Percentiles rank a stretch among this genome's conserved stretches.
Conservation (phyloP, 2,113 vertebrate species). For the Hippocampus barbouri region DNA sequence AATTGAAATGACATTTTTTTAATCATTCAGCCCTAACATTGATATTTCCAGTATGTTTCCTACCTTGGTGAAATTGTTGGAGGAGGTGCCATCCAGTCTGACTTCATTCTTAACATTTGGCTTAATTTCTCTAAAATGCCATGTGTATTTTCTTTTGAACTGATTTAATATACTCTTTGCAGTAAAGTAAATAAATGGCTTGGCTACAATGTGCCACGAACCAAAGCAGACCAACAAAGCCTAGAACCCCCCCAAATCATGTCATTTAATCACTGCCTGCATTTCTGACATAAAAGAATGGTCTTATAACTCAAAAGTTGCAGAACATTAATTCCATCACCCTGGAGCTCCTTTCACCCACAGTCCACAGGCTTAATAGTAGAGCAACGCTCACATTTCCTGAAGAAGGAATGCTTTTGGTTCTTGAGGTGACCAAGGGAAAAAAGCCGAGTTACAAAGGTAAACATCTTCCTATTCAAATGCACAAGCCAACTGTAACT, state of each 20-base stretch:
- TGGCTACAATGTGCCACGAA: not conserved
- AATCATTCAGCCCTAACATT: too few relatives aligned
- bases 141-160: too few relatives aligned
- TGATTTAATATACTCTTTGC: not conserved
- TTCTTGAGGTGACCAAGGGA: not conserved
- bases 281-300: not conserved
- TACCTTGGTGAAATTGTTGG: too few relatives aligned
- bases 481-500: too few relatives aligned
- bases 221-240: not conserved
- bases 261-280: not conserved
- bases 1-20: too few relatives aligned
- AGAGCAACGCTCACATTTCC: not conserved
- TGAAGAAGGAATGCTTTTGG: not conserved
- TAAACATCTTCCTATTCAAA: not conserved
- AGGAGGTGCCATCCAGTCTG: too few relatives aligned
- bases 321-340: slow-evolving; percentile 1
- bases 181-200: not conserved
- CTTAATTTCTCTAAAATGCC: too few relatives aligned
- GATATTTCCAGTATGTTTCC: too few relatives aligned
- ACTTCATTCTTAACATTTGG: too few relatives aligned
- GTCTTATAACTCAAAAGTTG: not conserved
- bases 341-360: not conserved
- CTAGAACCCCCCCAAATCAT: not conserved
- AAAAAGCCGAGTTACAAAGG: not conserved
- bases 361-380: not conserved